Percentiles rank a stretch among this genome's conserved stretches.
Evolutionary conservation across 2,113 vertebrate species (phyloP).

Genomic region (Erythrocercus mccallii): DNA sequence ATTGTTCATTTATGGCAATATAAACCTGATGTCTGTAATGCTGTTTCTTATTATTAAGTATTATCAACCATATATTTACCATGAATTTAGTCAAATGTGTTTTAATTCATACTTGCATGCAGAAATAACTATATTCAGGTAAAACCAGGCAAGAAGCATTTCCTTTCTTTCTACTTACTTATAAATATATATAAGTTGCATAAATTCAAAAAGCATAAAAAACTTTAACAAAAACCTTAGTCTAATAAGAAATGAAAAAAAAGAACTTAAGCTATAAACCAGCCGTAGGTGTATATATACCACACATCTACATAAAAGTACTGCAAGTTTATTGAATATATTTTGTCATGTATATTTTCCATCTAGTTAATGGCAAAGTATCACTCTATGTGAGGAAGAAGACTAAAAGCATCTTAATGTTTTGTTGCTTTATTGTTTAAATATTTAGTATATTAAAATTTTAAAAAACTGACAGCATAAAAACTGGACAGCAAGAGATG

Average conservation of each 20-base stretch:
- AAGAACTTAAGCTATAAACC: neutral
- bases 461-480: neutral
- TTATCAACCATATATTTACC: neutral
- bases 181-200: neutral
- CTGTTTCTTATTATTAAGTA: neutral
- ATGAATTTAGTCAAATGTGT: neutral
- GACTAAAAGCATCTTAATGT: neutral
- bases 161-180: neutral
- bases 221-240: neutral
- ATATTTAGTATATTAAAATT: neutral
- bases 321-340: neutral
- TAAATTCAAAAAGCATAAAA: neutral
- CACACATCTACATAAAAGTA: neutral
- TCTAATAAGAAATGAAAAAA: neutral
- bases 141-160: neutral
- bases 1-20: neutral
- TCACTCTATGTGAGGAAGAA: neutral
- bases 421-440: neutral
- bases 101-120: neutral
- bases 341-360: neutral
- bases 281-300: rapidly evolving
- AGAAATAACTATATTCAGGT: neutral
- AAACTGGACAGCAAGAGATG: neutral
- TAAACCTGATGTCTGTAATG: neutral
- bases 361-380: neutral